Percentiles rank a stretch among this genome's conserved stretches.
phyloP scores from a whole-genome alignment of 1,140 invertebrate species.

The Heterodera schachtii region DNA sequence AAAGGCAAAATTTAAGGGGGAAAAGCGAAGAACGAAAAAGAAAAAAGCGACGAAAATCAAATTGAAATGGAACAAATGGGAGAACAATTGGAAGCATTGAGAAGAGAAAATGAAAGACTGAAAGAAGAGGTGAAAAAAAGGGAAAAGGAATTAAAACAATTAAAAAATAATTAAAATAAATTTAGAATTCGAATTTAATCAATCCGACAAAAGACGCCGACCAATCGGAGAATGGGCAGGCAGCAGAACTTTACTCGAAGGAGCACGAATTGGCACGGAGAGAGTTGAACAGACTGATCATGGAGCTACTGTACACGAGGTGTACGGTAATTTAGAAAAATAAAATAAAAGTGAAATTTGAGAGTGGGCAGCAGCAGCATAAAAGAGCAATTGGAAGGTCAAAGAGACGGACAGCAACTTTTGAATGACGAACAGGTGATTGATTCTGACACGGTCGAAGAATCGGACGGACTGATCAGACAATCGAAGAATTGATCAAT shows the following conservation, averaged over 20 bases:
- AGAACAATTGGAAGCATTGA: background rate
- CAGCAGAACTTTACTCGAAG: constrained; percentile 40
- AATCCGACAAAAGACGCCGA: background rate
- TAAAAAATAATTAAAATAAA: background rate
- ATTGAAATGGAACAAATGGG: background rate
- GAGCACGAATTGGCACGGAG: constrained; percentile 46
- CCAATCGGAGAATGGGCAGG: background rate
- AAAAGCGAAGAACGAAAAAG: background rate
- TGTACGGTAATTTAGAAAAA: background rate
- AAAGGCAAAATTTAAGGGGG: background rate
- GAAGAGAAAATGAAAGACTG: constrained; percentile 14
- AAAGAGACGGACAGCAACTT: too few relatives aligned
- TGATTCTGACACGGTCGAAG: too few relatives aligned
- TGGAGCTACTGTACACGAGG: constrained; percentile 35
- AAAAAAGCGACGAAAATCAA: background rate
- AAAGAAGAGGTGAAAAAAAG: background rate
- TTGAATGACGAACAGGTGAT: too few relatives aligned
- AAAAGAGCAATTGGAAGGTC: too few relatives aligned
- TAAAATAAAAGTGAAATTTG: constrained; percentile 2
- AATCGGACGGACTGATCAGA: constrained; percentile 1
- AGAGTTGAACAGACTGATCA: constrained; percentile 38
- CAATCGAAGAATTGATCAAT: constrained; percentile 14
- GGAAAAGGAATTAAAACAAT: background rate
- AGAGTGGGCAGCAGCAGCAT: background rate
- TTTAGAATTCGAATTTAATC: background rate